Evolutionary conservation across 1,140 invertebrate genomes (phyloP), one percentile per base, ranked within the genome.

Genomic region (Caenorhabditis briggsae): DNA sequence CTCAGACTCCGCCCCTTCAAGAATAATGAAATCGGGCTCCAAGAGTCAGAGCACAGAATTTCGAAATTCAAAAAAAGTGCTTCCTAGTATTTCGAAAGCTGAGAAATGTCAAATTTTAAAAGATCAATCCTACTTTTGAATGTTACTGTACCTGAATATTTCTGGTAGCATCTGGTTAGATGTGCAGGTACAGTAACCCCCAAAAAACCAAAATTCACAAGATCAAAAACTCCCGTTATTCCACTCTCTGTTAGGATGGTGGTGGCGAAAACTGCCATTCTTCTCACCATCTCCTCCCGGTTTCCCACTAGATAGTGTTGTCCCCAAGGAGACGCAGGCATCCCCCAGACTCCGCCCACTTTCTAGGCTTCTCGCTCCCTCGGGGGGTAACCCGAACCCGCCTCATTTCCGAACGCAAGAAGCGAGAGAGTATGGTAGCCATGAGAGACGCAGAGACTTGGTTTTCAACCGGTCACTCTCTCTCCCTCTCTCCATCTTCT

Each of bases 301-400:
- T 33, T 33, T 33, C 33, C 33, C 33, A 33, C 70, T 2, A 78
- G 70, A 78, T 8, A 50, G 18, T 23, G 14, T 53, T 78, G 70
- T 78, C 70, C 70, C 70, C 70, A 78, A 53, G 70, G 70, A 78
- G 70, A 78, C 70, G 46, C 46, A 78, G 46, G 50, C 11, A 23
- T 0, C 5, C 11, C 3, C 59, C 11, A 20, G 46, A 20, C 43
- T 25, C 70, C 43, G 70, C 70, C 46, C 70, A 7, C 70, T 78
- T 46, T 23, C 14, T 78, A 33, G 33, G 43, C 33, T 43, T 78
- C 53, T 50, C 2, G n/a, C 70, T 53, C 46, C 16, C 64, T 41
- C 41, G 33, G 46, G 70, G 70, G 70, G 70, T 78, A 78, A 78
- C 70, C 70, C 70, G 70, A 78, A 78, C 70, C 70, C 70, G 70